A percentile compares a stretch with the other conserved stretches of the same genome.
phyloP scores from a whole-genome alignment of 2,113 vertebrate genomes.

The Neogale vison region DNA sequence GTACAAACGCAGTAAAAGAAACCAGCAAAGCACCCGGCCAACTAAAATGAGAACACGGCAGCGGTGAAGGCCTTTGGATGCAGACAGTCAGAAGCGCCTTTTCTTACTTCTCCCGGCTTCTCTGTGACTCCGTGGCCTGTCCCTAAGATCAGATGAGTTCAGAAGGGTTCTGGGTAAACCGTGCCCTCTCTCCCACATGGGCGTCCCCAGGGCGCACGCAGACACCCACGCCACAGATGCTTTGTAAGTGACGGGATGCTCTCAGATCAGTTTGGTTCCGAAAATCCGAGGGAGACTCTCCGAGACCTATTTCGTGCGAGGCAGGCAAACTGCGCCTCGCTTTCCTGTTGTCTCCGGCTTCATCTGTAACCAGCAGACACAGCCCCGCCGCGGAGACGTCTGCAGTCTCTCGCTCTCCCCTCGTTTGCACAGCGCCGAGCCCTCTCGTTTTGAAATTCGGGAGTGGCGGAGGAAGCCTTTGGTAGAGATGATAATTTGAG shows the following conservation, averaged over 20 bases:
- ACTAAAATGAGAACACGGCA: not conserved
- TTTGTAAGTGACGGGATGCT: slow-evolving; percentile 55
- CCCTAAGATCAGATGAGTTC: slow-evolving; percentile 58
- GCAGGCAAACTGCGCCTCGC: slow-evolving; percentile 64
- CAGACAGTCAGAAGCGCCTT: not conserved
- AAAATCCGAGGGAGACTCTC: slow-evolving; percentile 70
- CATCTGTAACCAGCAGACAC: slow-evolving; percentile 61
- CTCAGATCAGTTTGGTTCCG: slow-evolving; percentile 65
- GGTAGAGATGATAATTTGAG: slow-evolving; percentile 64
- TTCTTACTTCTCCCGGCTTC: not conserved
- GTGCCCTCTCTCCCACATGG: not conserved
- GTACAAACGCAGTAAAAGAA: not conserved
- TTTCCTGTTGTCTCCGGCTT: slow-evolving; percentile 70
- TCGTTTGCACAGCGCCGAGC: slow-evolving; percentile 61
- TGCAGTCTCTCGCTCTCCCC: slow-evolving; percentile 46
- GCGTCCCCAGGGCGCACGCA: not conserved
- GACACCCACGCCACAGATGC: slow-evolving; percentile 39
- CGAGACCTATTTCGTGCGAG: slow-evolving; percentile 60
- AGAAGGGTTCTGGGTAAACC: slow-evolving; percentile 56
- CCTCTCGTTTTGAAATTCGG: slow-evolving; percentile 62
- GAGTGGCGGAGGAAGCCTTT: slow-evolving; percentile 17
- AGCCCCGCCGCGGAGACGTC: slow-evolving; percentile 42
- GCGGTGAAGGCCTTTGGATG: slow-evolving; percentile 33
- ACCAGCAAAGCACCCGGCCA: not conserved
- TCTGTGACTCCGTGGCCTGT: slow-evolving; percentile 10